phyloP scores from a whole-genome alignment of 2,113 vertebrate genomes.

The Mellivora capensis region DNA sequence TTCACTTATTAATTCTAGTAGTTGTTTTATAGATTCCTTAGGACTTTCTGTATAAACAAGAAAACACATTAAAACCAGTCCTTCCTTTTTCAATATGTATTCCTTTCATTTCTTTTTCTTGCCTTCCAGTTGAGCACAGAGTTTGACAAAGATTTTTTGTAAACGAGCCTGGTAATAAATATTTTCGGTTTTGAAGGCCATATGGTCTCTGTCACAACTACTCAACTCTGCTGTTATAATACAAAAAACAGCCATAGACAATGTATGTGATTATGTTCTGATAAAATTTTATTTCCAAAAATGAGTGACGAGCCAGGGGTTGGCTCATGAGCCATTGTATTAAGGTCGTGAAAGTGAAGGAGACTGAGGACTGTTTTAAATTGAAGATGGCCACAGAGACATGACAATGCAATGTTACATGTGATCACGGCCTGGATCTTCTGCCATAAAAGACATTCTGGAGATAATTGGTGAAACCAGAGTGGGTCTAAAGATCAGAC shows the following conservation, averaged over 20 bases:
- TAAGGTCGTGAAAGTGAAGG: background rate
- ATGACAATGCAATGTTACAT: background rate
- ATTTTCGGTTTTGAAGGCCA: background rate
- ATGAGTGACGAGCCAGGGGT: background rate
- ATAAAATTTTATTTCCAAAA: constrained; percentile 14
- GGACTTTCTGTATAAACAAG: background rate
- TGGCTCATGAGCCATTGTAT: background rate
- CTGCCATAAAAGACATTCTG: background rate
- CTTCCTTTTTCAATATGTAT: background rate
- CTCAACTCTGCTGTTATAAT: background rate
- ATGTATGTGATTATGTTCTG: background rate
- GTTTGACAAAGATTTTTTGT: background rate
- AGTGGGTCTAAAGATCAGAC: background rate
- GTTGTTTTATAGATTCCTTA: background rate
- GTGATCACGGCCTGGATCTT: background rate
- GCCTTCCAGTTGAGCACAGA: background rate
- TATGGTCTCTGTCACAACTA: background rate
- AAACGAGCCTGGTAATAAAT: background rate
- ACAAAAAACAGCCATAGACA: background rate
- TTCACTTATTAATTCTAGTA: background rate
- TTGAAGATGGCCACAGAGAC: background rate
- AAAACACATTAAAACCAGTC: background rate
- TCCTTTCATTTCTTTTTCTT: background rate
- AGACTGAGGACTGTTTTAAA: background rate
- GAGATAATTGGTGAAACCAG: background rate